Conservation (phyloP, 2,113 vertebrate genomes). For the Siniperca knerii region DNA sequence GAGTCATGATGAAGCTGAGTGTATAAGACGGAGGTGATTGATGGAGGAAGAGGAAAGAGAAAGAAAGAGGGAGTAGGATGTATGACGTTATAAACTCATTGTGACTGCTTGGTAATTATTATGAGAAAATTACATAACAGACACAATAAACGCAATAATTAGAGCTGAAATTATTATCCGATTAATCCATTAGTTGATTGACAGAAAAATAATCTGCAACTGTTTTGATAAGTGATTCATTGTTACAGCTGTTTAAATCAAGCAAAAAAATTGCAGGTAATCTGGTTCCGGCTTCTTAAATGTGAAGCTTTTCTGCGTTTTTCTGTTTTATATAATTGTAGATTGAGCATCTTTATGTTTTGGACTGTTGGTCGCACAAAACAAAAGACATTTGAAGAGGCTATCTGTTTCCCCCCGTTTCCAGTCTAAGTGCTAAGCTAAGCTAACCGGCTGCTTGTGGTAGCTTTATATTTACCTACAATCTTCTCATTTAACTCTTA, state of each 20-base stretch:
- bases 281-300: neutral
- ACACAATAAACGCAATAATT: neutral
- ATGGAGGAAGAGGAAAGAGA: neutral
- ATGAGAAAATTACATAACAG: neutral
- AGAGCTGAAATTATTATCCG: neutral
- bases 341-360: neutral
- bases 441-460: neutral
- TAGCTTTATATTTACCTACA: neutral
- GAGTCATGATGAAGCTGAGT: neutral
- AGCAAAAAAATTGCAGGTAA: neutral
- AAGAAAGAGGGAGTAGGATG: neutral
- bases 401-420: neutral
- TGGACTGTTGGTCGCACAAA: neutral
- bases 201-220: too few species aligned
- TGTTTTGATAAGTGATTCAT: neutral
- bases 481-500: neutral
- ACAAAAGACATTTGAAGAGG: neutral
- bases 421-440: slow-evolving; percentile 1
- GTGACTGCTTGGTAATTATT: neutral
- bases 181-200: neutral
- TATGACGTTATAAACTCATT: neutral
- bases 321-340: neutral
- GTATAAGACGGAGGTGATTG: neutral
- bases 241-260: neutral
- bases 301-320: neutral